phyloP scores from a whole-genome alignment of 2,888 invertebrate species.

The Drosophila atripex region DNA sequence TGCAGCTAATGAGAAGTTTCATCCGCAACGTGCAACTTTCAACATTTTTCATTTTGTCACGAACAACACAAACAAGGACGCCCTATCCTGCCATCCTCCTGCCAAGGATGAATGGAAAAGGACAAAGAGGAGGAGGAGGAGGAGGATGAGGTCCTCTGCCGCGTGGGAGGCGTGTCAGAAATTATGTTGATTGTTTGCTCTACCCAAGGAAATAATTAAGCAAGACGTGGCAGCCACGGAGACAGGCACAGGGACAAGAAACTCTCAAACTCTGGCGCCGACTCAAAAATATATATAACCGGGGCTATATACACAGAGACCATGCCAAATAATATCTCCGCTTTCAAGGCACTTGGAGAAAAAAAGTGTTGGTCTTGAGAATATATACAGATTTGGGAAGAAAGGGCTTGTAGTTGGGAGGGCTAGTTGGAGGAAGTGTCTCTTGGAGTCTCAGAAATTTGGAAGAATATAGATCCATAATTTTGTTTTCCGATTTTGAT shows the following conservation, averaged over 20 bases:
- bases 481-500: too few relatives aligned
- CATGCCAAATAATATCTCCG: conserved; percentile 14
- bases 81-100: neutral
- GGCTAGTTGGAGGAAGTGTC: too few relatives aligned
- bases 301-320: conserved; percentile 10
- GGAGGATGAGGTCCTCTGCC: neutral
- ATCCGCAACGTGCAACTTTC: conserved; percentile 49
- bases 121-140: neutral
- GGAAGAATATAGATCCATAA: neutral
- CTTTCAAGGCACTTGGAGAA: neutral
- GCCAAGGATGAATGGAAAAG: neutral
- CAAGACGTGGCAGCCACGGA: conserved; percentile 51
- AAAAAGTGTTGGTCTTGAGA: neutral
- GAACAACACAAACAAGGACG: conserved; percentile 13
- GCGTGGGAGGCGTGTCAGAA: conserved; percentile 60
- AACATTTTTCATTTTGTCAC: conserved; percentile 63
- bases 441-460: too few relatives aligned
- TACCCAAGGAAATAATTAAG: conserved; percentile 73
- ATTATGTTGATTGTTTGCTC: conserved; percentile 74
- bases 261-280: conserved; percentile 53
- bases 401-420: too few relatives aligned
- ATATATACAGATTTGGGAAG: too few relatives aligned
- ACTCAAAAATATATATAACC: conserved; percentile 53
- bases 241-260: conserved; percentile 37
- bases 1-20: conserved; percentile 36